These are phyloP conservation scores for Lycocorax pyrrhopterus DNA, from an alignment of 2,113 vertebrate species.

Conservation along the genomic window DNA sequence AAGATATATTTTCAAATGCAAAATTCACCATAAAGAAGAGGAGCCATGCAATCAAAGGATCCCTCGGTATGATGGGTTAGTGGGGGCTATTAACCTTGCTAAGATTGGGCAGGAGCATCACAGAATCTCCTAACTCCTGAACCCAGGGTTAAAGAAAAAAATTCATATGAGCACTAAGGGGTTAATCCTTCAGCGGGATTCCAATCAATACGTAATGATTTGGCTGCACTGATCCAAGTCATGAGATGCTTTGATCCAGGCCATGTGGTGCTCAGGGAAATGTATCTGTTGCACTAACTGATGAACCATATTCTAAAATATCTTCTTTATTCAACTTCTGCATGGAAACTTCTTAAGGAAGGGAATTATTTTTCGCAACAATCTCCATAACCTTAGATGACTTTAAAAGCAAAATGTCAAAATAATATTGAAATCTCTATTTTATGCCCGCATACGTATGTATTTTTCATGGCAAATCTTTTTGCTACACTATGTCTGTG, in stretches of 20 bases:
- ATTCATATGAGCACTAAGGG: background rate
- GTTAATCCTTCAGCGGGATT: constrained; percentile 66
- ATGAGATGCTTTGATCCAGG: constrained; percentile 79
- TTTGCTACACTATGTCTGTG: background rate
- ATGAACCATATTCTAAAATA: constrained; percentile 74
- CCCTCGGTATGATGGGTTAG: background rate
- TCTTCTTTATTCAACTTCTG: constrained; percentile 73
- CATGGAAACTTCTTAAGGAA: constrained; percentile 46
- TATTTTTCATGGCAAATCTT: constrained; percentile 1
- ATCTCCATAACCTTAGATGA: constrained; percentile 59
- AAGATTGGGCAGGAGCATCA: background rate
- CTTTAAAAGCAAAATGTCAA: constrained; percentile 48
- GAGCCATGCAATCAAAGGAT: background rate
- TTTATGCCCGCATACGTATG: background rate
- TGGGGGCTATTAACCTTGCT: background rate
- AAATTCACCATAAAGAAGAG: background rate
- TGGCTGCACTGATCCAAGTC: constrained; percentile 78
- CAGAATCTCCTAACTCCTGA: background rate
- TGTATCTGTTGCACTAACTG: constrained; percentile 68
- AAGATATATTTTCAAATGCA: background rate
- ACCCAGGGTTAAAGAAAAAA: background rate
- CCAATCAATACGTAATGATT: constrained; percentile 85
- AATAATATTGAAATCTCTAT: constrained; percentile 37
- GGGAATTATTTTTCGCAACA: constrained; percentile 66
- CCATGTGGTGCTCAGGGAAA: constrained; percentile 71